Percentiles rank a stretch among this genome's conserved stretches.
Conservation (phyloP, 2,888 invertebrate genomes). For the Neoitamus cyanurus region DNA sequence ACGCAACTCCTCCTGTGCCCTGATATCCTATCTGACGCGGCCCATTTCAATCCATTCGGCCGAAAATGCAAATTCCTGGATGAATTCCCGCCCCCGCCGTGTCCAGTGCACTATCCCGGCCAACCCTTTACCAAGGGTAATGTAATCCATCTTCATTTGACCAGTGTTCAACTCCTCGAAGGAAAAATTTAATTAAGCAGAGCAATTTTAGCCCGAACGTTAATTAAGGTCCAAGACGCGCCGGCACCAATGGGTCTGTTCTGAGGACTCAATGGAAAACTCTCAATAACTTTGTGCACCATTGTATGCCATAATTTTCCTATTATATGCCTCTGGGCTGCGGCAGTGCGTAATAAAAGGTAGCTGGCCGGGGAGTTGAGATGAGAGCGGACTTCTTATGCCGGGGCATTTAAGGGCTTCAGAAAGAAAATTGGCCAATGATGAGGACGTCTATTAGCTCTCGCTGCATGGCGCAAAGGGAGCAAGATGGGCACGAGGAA, state of each 20-base stretch:
- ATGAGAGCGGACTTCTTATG: not conserved
- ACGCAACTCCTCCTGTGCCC: not conserved
- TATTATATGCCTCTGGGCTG: not conserved
- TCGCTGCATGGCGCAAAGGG: not conserved
- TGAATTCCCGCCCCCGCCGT: not conserved
- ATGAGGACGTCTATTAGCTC: slow-evolving; percentile 12
- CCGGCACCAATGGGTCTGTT: not conserved
- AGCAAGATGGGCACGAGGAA: not conserved
- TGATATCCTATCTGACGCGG: not conserved
- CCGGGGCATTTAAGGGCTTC: slow-evolving; percentile 12
- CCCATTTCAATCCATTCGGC: not conserved
- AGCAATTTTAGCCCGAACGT: not conserved
- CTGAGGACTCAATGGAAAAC: not conserved
- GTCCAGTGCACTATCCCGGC: not conserved
- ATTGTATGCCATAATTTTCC: slow-evolving; percentile 15
- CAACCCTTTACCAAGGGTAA: not conserved
- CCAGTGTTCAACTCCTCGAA: not conserved
- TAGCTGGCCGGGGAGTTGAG: not conserved
- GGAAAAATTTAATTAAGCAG: slow-evolving; percentile 17
- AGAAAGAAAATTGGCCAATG: slow-evolving; percentile 22
- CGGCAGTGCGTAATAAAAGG: not conserved
- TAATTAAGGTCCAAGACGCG: not conserved
- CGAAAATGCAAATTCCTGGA: not conserved
- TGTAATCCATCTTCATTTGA: not conserved
- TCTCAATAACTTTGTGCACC: not conserved